Base-by-base conservation (phyloP, 2,113 vertebrate species). In the Cinclus mexicanus region DNA sequence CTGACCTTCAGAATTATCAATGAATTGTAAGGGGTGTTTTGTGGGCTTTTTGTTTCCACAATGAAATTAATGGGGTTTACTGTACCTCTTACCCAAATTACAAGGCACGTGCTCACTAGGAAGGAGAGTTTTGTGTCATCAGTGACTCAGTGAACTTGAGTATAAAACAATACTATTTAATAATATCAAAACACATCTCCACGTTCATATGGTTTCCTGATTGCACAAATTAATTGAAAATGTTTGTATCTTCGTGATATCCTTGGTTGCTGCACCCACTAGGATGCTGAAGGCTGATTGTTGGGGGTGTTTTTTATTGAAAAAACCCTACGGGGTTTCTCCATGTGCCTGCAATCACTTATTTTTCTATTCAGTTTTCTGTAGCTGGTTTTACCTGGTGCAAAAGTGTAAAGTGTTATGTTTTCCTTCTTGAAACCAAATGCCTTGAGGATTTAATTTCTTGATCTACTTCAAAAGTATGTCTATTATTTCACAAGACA, bases 391-490 rank as follows among this genome's bases (percentile, higher is more conserved):
- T 91, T 59, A 91, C 47, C 41, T 52, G 14, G 11, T 81, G 59
- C 13, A 61, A 69, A 90, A 93, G 63, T 68, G 26, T 53, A 60
- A 47, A 77, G 39, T 2, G 1, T 77, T 85, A 13, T 28, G 39
- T 61, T 93, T 93, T 44, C 11, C 49, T 83, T 86, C 59, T 93
- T 63, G 71, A 90, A 88, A 57, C 41, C 29, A 71, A 82, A 46
- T 14, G 7, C 49, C 52, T 82, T 53, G 63, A 96, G 49, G 35
- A 49, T 64, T 90, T 92, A 0, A 12, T 85, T 90, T 81, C 59
- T 81, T 72, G 29, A 84, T 46, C 76, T 81, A 28, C 47, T 94
- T 94, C n/a, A 86, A 70, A 88, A 90, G 44, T 82, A 39, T 18
- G 25, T 35, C 90, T 83, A 57, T 71, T 92, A 37, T 89, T 77